These are phyloP conservation scores for Coecobrya sp. DNA, from an alignment of 2,888 invertebrate genomes.

Conservation along the genomic window DNA sequence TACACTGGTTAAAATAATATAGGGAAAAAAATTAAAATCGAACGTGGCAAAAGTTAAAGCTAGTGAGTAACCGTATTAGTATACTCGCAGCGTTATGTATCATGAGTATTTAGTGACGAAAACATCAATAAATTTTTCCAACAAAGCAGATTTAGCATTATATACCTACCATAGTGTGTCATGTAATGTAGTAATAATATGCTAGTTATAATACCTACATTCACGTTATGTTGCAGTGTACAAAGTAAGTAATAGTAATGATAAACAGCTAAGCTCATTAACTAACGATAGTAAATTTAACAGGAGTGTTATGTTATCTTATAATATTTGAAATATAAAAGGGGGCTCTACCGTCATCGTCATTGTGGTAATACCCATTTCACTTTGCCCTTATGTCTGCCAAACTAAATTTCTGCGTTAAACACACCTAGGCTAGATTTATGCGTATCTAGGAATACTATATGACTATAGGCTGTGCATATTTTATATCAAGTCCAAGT, in stretches of 20 bases:
- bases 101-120: not conserved
- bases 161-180: not conserved
- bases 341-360: not conserved
- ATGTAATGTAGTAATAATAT: too few species aligned
- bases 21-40: constrained; percentile 47
- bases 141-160: constrained; percentile 5
- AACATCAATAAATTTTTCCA: constrained; percentile 16
- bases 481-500: constrained; percentile 63
- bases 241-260: too few species aligned
- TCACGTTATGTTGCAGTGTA: not conserved
- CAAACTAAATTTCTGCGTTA: too few species aligned
- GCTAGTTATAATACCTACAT: not conserved
- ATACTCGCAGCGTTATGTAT: not conserved
- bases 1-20: not conserved
- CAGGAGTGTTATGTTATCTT: not conserved
- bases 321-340: not conserved
- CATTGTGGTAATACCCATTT: too few species aligned
- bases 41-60: constrained; percentile 17
- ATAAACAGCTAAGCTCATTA: not conserved
- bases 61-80: not conserved
- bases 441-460: not conserved
- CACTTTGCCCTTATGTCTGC: not conserved
- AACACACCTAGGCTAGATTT: too few species aligned
- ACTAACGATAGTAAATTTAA: not conserved
- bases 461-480: not conserved